A percentile compares a stretch with the other conserved stretches of the same genome.
phyloP scores from a whole-genome alignment of 2,888 invertebrate species.

The Sminthurinus aureus region DNA sequence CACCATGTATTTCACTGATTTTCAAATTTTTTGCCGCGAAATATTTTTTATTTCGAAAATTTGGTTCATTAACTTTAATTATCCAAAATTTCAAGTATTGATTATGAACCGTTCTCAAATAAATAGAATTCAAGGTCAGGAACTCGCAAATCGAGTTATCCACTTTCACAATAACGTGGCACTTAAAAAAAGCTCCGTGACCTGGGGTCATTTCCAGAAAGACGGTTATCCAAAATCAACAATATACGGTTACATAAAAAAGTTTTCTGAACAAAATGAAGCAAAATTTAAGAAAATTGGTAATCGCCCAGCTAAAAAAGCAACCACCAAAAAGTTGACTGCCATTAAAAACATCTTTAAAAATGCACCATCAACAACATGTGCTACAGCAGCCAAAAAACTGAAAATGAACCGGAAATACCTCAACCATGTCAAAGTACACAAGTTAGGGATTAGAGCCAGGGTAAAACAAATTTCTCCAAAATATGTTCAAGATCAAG shows the following conservation, averaged over 20 bases:
- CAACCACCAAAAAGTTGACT: background rate
- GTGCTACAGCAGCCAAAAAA: background rate
- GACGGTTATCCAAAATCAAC: background rate
- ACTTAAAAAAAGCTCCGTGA: background rate
- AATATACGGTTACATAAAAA: background rate
- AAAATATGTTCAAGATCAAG: background rate
- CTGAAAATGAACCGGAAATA: background rate
- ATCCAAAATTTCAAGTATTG: background rate
- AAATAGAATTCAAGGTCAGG: background rate
- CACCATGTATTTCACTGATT: too few species aligned
- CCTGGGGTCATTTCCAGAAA: background rate
- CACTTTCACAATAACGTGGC: background rate
- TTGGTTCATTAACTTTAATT: background rate
- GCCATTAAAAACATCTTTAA: background rate
- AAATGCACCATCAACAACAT: background rate
- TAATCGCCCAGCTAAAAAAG: background rate
- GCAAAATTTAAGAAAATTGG: background rate
- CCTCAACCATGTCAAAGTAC: background rate
- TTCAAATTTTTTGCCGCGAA: slow-evolving; percentile 1
- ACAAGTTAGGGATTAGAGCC: background rate
- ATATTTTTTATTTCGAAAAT: background rate
- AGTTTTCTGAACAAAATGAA: background rate
- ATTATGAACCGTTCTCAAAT: background rate
- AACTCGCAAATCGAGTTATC: background rate
- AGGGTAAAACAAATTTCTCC: background rate